These are phyloP conservation scores for Phrynocephalus forsythii DNA, from an alignment of 2,797 vertebrate species.

Conservation along the genomic window DNA sequence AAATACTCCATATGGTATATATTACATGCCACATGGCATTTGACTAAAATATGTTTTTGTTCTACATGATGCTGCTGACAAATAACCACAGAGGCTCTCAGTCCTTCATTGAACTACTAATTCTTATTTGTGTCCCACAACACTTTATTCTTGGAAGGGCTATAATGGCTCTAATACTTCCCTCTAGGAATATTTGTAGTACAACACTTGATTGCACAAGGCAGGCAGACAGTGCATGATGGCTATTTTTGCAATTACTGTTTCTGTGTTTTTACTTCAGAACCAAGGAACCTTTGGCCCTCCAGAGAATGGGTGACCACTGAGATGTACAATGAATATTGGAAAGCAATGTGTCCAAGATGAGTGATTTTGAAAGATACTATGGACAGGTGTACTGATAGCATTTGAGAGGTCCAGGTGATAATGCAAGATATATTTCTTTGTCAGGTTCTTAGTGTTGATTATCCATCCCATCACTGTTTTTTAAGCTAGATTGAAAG, in stretches of 20 bases:
- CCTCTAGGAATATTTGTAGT: neutral
- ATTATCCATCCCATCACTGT: no score
- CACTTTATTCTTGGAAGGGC: neutral
- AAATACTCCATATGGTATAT: slow-evolving; percentile 64
- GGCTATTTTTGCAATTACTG: neutral
- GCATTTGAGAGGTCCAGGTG: no score
- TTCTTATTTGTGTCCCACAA: neutral
- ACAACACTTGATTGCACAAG: neutral
- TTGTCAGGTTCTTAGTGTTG: no score
- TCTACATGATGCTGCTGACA: slow-evolving; percentile 59
- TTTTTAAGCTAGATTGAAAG: no score
- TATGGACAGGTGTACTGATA: no score
- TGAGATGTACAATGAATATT: no score
- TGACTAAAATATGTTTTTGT: slow-evolving; percentile 66
- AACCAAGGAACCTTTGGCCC: no score
- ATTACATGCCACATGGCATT: slow-evolving; percentile 69
- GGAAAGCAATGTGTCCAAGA: no score
- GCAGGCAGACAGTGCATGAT: neutral
- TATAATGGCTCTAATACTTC: neutral
- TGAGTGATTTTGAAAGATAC: no score
- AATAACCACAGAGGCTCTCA: slow-evolving; percentile 59
- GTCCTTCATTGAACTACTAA: slow-evolving; percentile 4
- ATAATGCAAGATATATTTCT: no score
- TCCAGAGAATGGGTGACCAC: no score
- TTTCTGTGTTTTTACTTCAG: neutral